Conservation (phyloP, 2,113 vertebrate genomes). For the Oxyura jamaicensis region DNA sequence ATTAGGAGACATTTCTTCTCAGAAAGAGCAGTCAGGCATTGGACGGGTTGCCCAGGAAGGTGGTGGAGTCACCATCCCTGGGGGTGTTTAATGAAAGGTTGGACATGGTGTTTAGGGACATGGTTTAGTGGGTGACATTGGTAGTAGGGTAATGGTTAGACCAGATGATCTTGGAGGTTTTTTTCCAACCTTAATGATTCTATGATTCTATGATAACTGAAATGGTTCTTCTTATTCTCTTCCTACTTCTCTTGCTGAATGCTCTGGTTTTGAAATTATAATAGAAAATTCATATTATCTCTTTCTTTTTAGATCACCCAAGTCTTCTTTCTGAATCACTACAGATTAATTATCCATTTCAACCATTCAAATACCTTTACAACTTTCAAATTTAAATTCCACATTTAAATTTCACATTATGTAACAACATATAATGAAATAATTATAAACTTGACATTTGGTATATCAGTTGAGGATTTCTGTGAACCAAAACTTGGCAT, state of each 20-base stretch:
- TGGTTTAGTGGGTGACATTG: too few relatives aligned
- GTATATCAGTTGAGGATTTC: not conserved
- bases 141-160: too few relatives aligned
- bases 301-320: not conserved
- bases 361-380: not conserved
- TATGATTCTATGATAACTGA: not conserved
- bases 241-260: not conserved
- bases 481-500: not conserved
- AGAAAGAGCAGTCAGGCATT: too few relatives aligned
- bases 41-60: too few relatives aligned
- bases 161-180: too few relatives aligned
- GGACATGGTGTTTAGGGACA: too few relatives aligned
- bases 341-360: not conserved
- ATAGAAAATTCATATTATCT: not conserved
- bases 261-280: not conserved
- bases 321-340: not conserved
- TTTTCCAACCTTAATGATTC: too few relatives aligned
- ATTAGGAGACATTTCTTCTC: too few relatives aligned
- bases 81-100: too few relatives aligned
- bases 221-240: not conserved
- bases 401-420: not conserved
- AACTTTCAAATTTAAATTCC: not conserved
- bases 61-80: too few relatives aligned
- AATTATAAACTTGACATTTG: not conserved
- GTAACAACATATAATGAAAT: not conserved